Base-by-base conservation (phyloP, 2,113 vertebrate genomes). In the Syngnathoides biaculeatus region DNA sequence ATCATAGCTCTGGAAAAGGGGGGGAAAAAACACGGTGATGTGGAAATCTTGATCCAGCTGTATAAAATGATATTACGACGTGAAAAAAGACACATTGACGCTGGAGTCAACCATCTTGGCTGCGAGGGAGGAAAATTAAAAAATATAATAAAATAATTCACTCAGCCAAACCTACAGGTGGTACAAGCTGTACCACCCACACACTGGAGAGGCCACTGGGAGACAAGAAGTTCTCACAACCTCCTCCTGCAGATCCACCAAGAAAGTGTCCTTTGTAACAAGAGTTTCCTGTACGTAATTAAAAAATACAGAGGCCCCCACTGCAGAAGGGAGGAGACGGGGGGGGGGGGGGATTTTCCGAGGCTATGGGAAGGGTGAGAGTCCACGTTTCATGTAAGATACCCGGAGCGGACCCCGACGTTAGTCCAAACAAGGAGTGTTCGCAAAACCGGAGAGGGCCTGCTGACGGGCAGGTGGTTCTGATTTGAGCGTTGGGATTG, bases 211-310 rank as follows among this genome's bases (percentile, higher is more conserved):
- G 57, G 62, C 69, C 55, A 19, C 64, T 65, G 50, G 19, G 26
- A 74, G 60, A 75, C 59, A 71, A 75, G 40, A 71, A 79, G 67
- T 84, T 58, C 80, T 72, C 65, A 17, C n/a, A 75, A 72, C 45
- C 72, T 75, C 84, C 81, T 84, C 82, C 80, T 75, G 69, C 72
- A 84, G 81, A 84, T 81, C 35, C 60, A 80, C 74, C 73, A 69
- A 87, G 82, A 89, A 83, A 80, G 85, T 87, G 80, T 87, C 84
- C 86, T 88, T 89, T 90, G 88, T 88, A 90, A 91, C 86, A 82
- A 64, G 85, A 91, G 88, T 90, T 89, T 92, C 89, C 90, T 91
- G 84, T 67, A 77, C 45, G 61, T 88, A 88, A 91, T 90, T 90
- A 86, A 87, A 88, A 89, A 87, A 89, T 88, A 89, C 84, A 81